Evolutionary conservation across 2,113 vertebrate species (phyloP).

Genomic region (Oreochromis aureus): DNA sequence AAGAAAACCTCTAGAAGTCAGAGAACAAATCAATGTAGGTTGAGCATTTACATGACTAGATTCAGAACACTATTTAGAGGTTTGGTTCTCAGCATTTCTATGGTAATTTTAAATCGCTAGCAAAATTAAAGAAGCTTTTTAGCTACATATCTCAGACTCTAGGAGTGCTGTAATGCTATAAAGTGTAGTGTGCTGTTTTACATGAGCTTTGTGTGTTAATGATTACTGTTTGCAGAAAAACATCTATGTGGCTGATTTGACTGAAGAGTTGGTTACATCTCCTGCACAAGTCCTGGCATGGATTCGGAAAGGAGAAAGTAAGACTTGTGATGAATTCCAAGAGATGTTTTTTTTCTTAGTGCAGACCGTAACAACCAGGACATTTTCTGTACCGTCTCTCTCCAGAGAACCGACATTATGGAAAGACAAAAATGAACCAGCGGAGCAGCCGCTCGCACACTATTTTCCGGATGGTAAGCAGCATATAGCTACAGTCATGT

Average conservation of each 20-base stretch:
- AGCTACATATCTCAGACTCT: background rate
- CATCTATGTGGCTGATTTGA: slow-evolving; percentile 89
- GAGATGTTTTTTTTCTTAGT: background rate
- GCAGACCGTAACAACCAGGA: background rate
- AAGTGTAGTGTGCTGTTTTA: background rate
- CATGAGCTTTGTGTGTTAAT: background rate
- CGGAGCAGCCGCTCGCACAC: slow-evolving; percentile 94
- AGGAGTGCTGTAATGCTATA: background rate
- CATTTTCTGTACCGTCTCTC: background rate
- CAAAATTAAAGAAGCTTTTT: too few species aligned
- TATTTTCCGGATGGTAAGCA: slow-evolving; percentile 92
- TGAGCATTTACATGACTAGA: background rate
- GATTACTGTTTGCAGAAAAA: slow-evolving; percentile 77
- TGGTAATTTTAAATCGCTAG: background rate
- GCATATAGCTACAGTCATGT: too few species aligned
- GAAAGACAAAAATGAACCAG: slow-evolving; percentile 94
- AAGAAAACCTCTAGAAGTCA: slow-evolving; percentile 88
- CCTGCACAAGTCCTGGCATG: slow-evolving; percentile 85
- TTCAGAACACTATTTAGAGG: background rate
- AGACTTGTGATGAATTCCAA: slow-evolving; percentile 13
- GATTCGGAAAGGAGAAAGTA: slow-evolving; percentile 95
- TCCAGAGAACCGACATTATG: slow-evolving; percentile 90
- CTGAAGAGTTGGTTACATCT: slow-evolving; percentile 85
- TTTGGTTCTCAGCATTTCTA: background rate
- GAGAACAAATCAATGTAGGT: slow-evolving; percentile 88